Evolutionary conservation across 2,797 vertebrate genomes (phyloP), one percentile per base, ranked within the genome.

Genomic region (Oophaga sylvatica): DNA sequence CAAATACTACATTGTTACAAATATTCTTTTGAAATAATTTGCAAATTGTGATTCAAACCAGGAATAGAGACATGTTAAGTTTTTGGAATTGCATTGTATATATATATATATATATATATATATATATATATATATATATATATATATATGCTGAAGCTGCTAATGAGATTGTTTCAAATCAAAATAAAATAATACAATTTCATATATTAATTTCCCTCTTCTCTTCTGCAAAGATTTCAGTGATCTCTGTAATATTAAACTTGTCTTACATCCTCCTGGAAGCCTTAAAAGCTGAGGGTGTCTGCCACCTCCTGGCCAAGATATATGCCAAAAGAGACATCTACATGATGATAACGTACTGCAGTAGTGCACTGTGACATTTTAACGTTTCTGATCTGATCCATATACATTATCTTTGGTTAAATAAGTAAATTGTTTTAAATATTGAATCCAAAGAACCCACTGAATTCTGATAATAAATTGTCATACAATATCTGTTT

Each of bases 221-320:
- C 53, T 56, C 5, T 77, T 56, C 45, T 26, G 22, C 26, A 62
- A 35, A 79, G 29, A 35, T 35, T 80, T 22, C 3, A 62, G 26
- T 62, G 10, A 80, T 60, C 13, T 5, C 17, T 60, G 17, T 60
- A 65, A 65, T 65, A 63, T 63, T 77, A n/a, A 41, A 48, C 71
- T 22, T 22, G 41, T 63, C 22, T 59, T 80, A 41, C 20, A 20
- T 62, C 45, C 10, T 63, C 31, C 56, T 62, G 65, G 53, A 88
- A 81, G 70, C 71, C 62, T 41, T 70, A 77, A 77, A 88, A 81
- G 79, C 76, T 89, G 88, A 85, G 45, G 84, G 84, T 91, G 90
- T 13, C 87, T 89, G 88, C 88, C 88, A 80, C 86, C 88, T 89
- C 62, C 88, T 89, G 88, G 87, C 62, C 31, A 56, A 57, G 59